These are phyloP conservation scores for Sciurus carolinensis DNA, from an alignment of 2,797 vertebrate genomes.

Conservation along the genomic window DNA sequence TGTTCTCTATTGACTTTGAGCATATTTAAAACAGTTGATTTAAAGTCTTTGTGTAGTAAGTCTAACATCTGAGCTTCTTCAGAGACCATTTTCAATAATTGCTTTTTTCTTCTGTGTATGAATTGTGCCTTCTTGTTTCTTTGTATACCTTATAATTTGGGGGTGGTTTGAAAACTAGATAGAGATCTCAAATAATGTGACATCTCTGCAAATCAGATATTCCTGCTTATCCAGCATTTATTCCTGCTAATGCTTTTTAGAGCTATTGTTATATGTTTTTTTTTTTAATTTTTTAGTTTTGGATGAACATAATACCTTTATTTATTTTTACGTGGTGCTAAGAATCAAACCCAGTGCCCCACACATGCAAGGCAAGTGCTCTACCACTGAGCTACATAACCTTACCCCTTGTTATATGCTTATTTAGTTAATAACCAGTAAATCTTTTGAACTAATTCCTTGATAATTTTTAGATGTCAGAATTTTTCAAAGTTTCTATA, in stretches of 20 bases:
- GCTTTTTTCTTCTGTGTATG: background rate
- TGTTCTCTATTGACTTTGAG: slow-evolving; percentile 2
- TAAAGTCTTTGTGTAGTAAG: slow-evolving; percentile 38
- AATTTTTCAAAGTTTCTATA: background rate
- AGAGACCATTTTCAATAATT: background rate
- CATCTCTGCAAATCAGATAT: background rate
- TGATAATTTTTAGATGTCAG: background rate
- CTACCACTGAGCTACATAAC: too few relatives aligned
- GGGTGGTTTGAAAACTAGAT: background rate
- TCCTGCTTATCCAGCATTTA: background rate
- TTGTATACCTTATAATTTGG: too few relatives aligned
- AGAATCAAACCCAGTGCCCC: too few relatives aligned
- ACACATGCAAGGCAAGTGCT: too few relatives aligned
- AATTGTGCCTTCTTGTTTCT: background rate
- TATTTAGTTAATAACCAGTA: background rate
- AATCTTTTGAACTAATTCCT: background rate
- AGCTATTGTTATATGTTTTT: too few relatives aligned
- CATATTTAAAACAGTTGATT: background rate
- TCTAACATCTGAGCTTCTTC: background rate
- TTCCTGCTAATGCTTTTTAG: background rate
- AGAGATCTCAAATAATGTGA: slow-evolving; percentile 3
- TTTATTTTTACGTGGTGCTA: too few relatives aligned
- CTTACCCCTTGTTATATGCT: background rate
- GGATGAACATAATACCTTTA: too few relatives aligned
- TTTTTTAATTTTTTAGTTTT: too few relatives aligned